Base-by-base conservation (phyloP, 2,113 vertebrate genomes). In the Saccopteryx bilineata region DNA sequence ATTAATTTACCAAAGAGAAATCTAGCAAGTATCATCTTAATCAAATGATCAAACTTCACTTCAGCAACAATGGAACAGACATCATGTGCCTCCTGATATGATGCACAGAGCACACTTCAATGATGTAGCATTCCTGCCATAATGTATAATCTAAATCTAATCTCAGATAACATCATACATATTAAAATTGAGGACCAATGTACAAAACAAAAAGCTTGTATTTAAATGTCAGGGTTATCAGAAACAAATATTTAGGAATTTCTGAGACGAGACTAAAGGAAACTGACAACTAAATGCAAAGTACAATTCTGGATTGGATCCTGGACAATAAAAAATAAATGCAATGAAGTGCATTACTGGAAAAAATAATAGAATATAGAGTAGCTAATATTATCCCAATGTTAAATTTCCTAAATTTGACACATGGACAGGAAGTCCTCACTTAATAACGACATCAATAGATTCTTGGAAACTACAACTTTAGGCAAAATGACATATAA, bases 161-260 rank as follows among this genome's bases (percentile, higher is more conserved):
- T 87, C 91, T 80, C 24, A 26, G 89, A 89, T 92, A 80, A 60
- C n/a, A 60, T 28, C 60, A 65, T 24, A 82, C 52, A n/a, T 31
- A 13, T 75, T 7, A 18, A 81, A 79, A 50, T 1, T 50, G 21
- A 50, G 19, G 23, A 10, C 9, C 33, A 61, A 78, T 52, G 14
- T 66, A 39, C 7, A 63, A 87, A 91, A 60, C 50, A 68, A 54
- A 80, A 4, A 28, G 15, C 56, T 26, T 69, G 7, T 24, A 52
- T 33, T 90, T 89, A 78, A 76, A 71, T 1, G 33, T 54, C 52
- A 91, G 48, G 46, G 69, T 80, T 88, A 69, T 28, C 15, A 13
- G 60, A 92, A 69, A 92, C 65, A 84, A 91, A 93, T 86, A 50
- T 46, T 58, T 39, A 83, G 63, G 69, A 83, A 68, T 28, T 61